Base-by-base conservation (phyloP, 2,113 vertebrate genomes). In the Podarcis muralis region DNA sequence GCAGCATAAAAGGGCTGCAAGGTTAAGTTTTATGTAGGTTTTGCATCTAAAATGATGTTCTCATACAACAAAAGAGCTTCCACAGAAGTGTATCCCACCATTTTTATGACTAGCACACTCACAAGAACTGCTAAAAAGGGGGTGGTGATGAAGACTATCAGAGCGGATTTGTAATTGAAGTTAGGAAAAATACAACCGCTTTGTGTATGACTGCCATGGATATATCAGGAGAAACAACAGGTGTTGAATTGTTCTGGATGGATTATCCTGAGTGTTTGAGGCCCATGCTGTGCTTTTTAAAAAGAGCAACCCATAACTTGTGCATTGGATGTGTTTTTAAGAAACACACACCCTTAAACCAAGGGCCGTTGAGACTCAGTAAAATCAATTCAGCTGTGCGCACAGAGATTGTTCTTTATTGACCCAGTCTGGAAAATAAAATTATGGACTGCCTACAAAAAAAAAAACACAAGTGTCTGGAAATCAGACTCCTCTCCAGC, bases 401-500 rank as follows among this genome's bases (percentile, higher is more conserved):
- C 0, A 1, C 12, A 13, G 66, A 79, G 25, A 81, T 86, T 0
- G 1, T 27, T 87, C n/a, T 15, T 40, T 78, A 43, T 5, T 74
- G 90, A 88, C 16, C 59, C 69, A 66, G n/a, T 20, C 27, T 75
- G 32, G 78, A 87, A 86, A 87, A 76, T 0, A n/a, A 72, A 84
- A 32, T 65, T 79, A 68, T 66, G 32, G 86, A 76, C 76, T 88
- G 40, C 53, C 80, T 27, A 7, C 2, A 0, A 1, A 85, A 90
- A 84, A 40, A n/a, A n/a, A n/a, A n/a, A n/a, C n/a, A 16, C 3
- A 23, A 30, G 25, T 5, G 5, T 62, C 3, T 71, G 15, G 62
- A 87, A 27, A 43, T 8, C 22, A 81, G 1, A 65, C 66, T 8
- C 27, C 13, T 83, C 32, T 48, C 32, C 69, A 92, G 48, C n/a